Conservation (phyloP, 2,888 invertebrate genomes). For the Leptopilina drosophilae region DNA sequence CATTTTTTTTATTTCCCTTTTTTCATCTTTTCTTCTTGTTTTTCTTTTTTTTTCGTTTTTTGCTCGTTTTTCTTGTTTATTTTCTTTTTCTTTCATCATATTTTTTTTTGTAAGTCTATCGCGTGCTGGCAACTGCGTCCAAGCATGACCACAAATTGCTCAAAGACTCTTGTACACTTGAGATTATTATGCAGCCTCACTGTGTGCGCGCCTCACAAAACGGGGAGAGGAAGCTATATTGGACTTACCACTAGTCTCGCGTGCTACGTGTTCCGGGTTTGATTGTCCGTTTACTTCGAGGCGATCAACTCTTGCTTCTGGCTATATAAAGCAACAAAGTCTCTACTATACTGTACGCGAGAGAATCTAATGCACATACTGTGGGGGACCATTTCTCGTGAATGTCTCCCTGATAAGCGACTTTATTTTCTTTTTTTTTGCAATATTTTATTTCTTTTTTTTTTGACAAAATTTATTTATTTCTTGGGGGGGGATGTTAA, state of each 20-base stretch:
- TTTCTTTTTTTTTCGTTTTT: no score
- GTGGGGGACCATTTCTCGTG: no score
- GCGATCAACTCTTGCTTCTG: conserved; percentile 49
- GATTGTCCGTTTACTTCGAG: conserved; percentile 61
- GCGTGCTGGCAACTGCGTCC: conserved; percentile 56
- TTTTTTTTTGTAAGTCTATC: conserved; percentile 30
- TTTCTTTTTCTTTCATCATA: no score
- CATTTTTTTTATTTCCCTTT: conserved; percentile 48
- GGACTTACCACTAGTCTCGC: conserved; percentile 35
- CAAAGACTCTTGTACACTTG: conserved; percentile 41
- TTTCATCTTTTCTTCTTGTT: not conserved
- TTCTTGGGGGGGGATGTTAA: no score
- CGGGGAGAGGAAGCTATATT: conserved; percentile 27
- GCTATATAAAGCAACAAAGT: conserved; percentile 22
- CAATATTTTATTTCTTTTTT: no score
- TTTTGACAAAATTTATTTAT: no score
- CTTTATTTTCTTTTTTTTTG: no score
- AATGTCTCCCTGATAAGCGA: no score
- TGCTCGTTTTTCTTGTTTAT: no score
- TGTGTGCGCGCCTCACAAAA: conserved; percentile 7
- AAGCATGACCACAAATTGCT: conserved; percentile 53
- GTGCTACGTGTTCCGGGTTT: conserved; percentile 62
- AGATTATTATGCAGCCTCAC: conserved; percentile 65
- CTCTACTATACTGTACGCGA: no score
- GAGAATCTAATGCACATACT: no score